Conservation (phyloP, 2,113 vertebrate genomes). For the Litocranius walleri region DNA sequence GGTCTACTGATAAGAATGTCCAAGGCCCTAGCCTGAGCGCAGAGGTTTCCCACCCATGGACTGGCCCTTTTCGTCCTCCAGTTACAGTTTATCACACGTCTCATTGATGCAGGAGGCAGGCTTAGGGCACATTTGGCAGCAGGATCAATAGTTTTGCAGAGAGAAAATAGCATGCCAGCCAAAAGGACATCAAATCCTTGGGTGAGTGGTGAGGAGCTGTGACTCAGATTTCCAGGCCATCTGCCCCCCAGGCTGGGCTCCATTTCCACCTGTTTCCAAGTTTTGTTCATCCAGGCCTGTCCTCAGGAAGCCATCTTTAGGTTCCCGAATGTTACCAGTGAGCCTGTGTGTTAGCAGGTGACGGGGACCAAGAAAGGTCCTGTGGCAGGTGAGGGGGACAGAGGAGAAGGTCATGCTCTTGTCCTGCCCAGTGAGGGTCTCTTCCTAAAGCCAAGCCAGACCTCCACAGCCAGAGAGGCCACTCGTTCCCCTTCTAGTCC, state of each 20-base stretch:
- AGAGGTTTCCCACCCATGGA: neutral
- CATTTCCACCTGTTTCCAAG: neutral
- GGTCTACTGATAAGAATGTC: neutral
- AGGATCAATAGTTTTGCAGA: neutral
- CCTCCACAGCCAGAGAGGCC: neutral
- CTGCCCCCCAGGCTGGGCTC: neutral
- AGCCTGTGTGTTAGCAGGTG: neutral
- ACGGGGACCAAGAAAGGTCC: neutral
- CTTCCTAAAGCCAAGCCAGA: too few relatives aligned
- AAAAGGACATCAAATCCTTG: neutral
- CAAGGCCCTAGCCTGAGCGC: neutral
- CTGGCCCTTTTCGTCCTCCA: neutral
- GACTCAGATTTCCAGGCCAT: neutral
- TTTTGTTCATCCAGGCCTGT: neutral
- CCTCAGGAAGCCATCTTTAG: neutral
- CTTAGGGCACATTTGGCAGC: neutral
- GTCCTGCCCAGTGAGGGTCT: neutral
- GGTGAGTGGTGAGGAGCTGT: neutral
- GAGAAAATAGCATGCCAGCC: neutral
- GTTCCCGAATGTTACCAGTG: neutral
- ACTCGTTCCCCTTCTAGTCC: neutral
- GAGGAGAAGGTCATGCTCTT: neutral
- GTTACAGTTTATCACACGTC: neutral
- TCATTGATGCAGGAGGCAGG: neutral
- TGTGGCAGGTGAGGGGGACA: accelerated